Evolutionary conservation across 2,888 invertebrate species (phyloP).

Genomic region (Entomobrya multifasciata): DNA sequence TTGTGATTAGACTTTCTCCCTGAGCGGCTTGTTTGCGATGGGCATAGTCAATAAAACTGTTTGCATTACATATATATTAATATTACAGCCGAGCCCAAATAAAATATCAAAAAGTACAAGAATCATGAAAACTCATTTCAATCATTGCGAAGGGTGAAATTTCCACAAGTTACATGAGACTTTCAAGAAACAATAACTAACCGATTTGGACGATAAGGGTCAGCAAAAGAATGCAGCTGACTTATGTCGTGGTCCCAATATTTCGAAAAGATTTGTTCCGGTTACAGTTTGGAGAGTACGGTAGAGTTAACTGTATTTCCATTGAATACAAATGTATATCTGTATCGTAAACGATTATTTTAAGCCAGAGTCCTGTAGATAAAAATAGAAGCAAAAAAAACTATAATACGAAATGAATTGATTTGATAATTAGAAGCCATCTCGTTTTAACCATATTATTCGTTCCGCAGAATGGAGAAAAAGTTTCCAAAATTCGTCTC

Average conservation of each 20-base stretch:
- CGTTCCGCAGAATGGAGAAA: constrained; percentile 39
- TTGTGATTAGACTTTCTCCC: not conserved
- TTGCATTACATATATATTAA: not conserved
- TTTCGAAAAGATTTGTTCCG: constrained; percentile 38
- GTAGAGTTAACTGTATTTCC: not conserved
- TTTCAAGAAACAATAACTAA: not conserved
- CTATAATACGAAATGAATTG: constrained; percentile 68
- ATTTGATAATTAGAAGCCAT: constrained; percentile 62
- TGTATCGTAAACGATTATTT: no score
- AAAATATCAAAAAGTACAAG: not conserved
- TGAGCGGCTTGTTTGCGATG: constrained; percentile 7
- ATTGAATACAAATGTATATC: not conserved
- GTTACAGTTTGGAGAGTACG: not conserved
- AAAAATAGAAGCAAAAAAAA: constrained; percentile 49
- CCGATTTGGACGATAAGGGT: not conserved
- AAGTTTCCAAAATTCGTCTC: constrained; percentile 75
- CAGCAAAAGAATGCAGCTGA: constrained; percentile 40
- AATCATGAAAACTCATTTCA: no score
- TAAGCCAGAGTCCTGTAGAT: not conserved
- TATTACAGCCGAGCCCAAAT: not conserved
- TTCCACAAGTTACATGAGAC: not conserved
- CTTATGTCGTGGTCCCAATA: constrained; percentile 4
- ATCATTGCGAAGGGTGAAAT: no score
- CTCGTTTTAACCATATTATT: constrained; percentile 9
- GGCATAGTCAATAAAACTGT: not conserved